Percentiles rank a stretch among this genome's conserved stretches.
Evolutionary conservation across 2,797 vertebrate species (phyloP).

Genomic region (Squalus acanthias): DNA sequence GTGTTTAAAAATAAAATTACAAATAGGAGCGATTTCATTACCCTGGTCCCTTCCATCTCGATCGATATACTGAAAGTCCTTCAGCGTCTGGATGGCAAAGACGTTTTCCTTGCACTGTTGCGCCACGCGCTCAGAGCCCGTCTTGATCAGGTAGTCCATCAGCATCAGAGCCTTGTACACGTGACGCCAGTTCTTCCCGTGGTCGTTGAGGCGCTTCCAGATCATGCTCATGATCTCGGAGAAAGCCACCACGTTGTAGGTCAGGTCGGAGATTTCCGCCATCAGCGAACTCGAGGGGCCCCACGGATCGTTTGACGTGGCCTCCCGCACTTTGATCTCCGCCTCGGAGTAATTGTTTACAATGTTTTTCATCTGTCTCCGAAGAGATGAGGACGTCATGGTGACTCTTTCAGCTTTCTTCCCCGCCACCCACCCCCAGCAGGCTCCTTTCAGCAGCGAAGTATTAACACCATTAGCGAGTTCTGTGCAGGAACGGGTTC

Average conservation of each 20-base stretch:
- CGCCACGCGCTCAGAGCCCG: slow-evolving; percentile 51
- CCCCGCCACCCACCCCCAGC: slow-evolving; percentile 40
- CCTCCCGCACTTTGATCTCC: slow-evolving; percentile 54
- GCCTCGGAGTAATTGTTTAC: slow-evolving; percentile 55
- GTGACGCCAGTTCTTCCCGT: slow-evolving; percentile 51
- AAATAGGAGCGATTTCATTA: slow-evolving; percentile 40
- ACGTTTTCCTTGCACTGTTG: slow-evolving; percentile 47
- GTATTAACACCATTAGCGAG: neutral
- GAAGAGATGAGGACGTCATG: slow-evolving; percentile 48
- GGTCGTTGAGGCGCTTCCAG: slow-evolving; percentile 48
- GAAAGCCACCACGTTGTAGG: slow-evolving; percentile 46
- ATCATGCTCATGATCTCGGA: slow-evolving; percentile 48
- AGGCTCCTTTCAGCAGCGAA: slow-evolving; percentile 40
- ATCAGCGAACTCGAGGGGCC: slow-evolving; percentile 46
- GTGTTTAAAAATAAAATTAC: too few relatives aligned
- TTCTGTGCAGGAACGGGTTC: neutral
- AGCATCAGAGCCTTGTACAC: slow-evolving; percentile 48
- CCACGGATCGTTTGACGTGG: slow-evolving; percentile 49
- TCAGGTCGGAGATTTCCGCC: slow-evolving; percentile 51
- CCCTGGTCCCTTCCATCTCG: slow-evolving; percentile 52
- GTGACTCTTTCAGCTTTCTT: slow-evolving; percentile 42
- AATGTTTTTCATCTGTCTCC: slow-evolving; percentile 53
- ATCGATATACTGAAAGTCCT: slow-evolving; percentile 49
- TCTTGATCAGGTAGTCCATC: slow-evolving; percentile 54
- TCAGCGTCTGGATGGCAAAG: slow-evolving; percentile 45